These are phyloP conservation scores for Merops nubicus DNA, from an alignment of 2,113 vertebrate genomes.

Conservation along the genomic window DNA sequence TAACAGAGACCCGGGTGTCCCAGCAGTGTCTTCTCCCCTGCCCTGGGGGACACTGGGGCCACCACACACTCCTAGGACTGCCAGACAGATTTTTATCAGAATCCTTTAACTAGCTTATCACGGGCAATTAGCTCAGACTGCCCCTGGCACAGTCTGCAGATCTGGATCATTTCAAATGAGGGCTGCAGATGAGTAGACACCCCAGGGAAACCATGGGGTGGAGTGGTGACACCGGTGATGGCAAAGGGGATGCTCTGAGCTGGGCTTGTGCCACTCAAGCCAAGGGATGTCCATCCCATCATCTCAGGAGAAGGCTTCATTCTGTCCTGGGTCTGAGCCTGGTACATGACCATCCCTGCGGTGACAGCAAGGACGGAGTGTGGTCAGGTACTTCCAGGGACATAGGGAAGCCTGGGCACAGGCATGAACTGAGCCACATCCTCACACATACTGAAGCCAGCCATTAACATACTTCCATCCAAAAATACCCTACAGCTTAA, in stretches of 20 bases:
- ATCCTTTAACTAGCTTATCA: slow-evolving; percentile 51
- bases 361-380: not conserved
- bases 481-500: not conserved
- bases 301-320: not conserved
- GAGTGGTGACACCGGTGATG: rapidly evolving
- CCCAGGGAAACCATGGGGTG: rapidly evolving
- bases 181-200: not conserved
- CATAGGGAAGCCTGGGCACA: not conserved
- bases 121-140: slow-evolving; percentile 71
- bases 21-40: not conserved
- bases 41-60: not conserved
- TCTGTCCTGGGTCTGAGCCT: not conserved
- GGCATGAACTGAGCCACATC: not conserved
- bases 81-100: slow-evolving; percentile 54
- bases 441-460: not conserved
- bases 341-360: not conserved
- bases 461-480: not conserved
- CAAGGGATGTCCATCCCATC: not conserved
- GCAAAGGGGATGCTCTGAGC: not conserved
- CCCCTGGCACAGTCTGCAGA: slow-evolving; percentile 7
- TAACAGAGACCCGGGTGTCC: not conserved
- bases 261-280: rapidly evolving
- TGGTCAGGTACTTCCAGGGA: not conserved
- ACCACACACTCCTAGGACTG: not conserved
- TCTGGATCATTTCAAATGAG: not conserved